These are phyloP conservation scores for Corythucha ciliata DNA, from an alignment of 2,888 invertebrate genomes.

Conservation along the genomic window DNA sequence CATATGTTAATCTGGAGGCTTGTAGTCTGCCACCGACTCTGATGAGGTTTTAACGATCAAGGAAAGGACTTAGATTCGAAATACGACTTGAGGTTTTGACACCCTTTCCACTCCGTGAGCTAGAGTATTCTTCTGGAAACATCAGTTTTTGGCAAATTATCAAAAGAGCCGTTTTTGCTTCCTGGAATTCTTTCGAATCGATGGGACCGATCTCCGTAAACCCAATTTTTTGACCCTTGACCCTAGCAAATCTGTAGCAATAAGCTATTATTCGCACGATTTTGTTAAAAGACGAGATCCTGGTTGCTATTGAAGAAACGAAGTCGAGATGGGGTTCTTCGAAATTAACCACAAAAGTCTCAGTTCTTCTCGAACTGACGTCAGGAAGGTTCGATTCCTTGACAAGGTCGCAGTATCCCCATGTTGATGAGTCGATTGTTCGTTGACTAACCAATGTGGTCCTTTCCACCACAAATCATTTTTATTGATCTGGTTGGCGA, in stretches of 20 bases:
- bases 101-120: not conserved
- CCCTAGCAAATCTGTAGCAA: not conserved
- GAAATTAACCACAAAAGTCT: not conserved
- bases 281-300: not conserved
- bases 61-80: not conserved
- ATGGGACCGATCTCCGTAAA: not conserved
- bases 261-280: not conserved
- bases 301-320: no score
- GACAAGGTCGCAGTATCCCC: not conserved
- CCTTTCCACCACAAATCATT: slow-evolving; percentile 3
- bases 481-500: slow-evolving; percentile 1
- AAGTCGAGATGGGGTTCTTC: no score
- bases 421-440: not conserved
- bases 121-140: not conserved
- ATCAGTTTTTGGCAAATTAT: not conserved
- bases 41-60: not conserved
- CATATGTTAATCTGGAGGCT: not conserved
- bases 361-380: not conserved
- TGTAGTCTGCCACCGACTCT: slow-evolving; percentile 3
- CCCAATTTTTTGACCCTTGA: not conserved
- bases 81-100: not conserved
- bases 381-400: not conserved
- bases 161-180: not conserved
- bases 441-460: not conserved
- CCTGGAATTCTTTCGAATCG: not conserved